Base-by-base conservation (phyloP, 2,888 invertebrate species). In the Pollenia labialis region DNA sequence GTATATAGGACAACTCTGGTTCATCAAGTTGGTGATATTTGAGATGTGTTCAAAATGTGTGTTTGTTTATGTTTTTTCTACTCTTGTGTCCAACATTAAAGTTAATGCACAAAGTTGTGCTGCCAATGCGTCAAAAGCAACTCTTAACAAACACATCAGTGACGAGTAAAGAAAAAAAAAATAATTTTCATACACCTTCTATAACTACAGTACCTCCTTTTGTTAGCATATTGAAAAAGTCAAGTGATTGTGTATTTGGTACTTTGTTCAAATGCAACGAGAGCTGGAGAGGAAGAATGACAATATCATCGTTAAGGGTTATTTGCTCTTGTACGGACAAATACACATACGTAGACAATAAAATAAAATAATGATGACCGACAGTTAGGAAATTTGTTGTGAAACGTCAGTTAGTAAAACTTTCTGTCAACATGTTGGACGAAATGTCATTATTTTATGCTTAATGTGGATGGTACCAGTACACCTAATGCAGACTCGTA, bases 351-450 rank as follows among this genome's bases (percentile, higher is more conserved):
- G 42, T 46, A 60, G 16, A 54, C 60, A 72, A 64, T 50, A 60
- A 75, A 82, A 81, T 82, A 80, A 86, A 75, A 83, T 83, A 86
- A 86, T 86, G 86, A 83, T 83, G 86, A 80, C 86, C 86, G 86
- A 86, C 86, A 86, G 86, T 86, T 86, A 86, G 86, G 64, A 83
- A 86, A 83, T 86, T 86, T 86, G 83, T 83, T 86, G 86, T 86
- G 83, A 86, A 86, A 71, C 64, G 82, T 86, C 86, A 86, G 83
- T 83, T 80, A 71, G 86, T 82, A 71, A 83, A 86, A 86, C 86
- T 86, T 83, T 83, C 86, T 83, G 86, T 86, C 86, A 86, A 74
- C 86, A 64, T 58, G 86, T 74, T 86, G 83, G 83, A 86, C 83
- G 83, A 86, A 86, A 82, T 86, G 86, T 83, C 86, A 86, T 83